Conservation (phyloP, 35 echinoderm and acorn worm genomes). For the Eucidaris tribuloides region DNA sequence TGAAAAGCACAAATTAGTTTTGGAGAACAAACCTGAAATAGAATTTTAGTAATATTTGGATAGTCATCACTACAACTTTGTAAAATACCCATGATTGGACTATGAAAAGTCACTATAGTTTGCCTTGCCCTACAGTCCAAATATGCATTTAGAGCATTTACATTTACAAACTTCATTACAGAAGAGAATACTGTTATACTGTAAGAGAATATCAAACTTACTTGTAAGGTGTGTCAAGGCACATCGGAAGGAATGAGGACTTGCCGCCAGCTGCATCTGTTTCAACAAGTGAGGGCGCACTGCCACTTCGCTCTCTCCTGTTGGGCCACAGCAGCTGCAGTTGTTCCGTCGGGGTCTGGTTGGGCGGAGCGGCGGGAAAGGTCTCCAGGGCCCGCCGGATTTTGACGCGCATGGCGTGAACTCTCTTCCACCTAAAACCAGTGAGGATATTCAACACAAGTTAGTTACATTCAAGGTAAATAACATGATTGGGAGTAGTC, state of each 20-base stretch:
- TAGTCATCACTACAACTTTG: too few relatives aligned
- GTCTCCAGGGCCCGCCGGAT: conserved; percentile 58
- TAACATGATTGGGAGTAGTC: too few relatives aligned
- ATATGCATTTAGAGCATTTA: not conserved
- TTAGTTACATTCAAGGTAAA: not conserved
- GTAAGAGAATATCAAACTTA: not conserved
- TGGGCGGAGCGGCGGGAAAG: conserved; percentile 73
- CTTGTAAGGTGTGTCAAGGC: conserved; percentile 34
- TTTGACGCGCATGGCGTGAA: conserved; percentile 30
- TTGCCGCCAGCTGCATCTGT: not conserved
- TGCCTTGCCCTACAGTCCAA: not conserved
- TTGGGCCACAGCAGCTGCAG: conserved; percentile 41
- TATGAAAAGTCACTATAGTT: too few relatives aligned
- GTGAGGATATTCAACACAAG: not conserved
- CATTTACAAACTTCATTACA: not conserved
- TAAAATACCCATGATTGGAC: too few relatives aligned
- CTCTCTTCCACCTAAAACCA: conserved; percentile 53
- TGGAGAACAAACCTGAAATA: too few relatives aligned
- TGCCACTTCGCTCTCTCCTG: not conserved
- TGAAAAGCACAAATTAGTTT: too few relatives aligned
- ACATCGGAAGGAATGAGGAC: not conserved
- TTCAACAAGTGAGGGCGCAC: not conserved
- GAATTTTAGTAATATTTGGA: too few relatives aligned
- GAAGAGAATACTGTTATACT: not conserved
- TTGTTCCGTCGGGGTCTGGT: conserved; percentile 30